phyloP scores from a whole-genome alignment of 2,113 vertebrate genomes.

The Cyphomyrus plagiostoma region DNA sequence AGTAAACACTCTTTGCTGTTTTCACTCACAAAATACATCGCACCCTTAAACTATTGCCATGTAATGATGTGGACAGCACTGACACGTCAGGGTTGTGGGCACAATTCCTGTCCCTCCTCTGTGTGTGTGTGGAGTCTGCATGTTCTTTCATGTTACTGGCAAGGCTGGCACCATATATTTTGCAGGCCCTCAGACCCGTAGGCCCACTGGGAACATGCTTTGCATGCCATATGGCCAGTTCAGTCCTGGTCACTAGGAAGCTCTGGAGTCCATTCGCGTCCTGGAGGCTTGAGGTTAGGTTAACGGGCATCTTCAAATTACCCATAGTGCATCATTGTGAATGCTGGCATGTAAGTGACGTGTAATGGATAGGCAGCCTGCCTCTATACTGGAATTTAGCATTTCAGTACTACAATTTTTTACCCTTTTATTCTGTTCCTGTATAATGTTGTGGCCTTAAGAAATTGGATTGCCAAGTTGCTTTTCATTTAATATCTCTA shows the following conservation, averaged over 20 bases:
- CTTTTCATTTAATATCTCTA: constrained; percentile 1
- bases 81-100: not conserved
- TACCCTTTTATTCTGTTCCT: not conserved
- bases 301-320: not conserved
- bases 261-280: not conserved
- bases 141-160: not conserved
- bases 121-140: not conserved
- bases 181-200: not conserved
- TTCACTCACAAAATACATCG: not conserved
- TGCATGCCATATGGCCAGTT: not conserved
- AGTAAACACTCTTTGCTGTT: not conserved
- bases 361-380: not conserved
- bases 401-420: not conserved
- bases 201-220: not conserved
- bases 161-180: not conserved
- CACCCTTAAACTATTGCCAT: not conserved
- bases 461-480: not conserved
- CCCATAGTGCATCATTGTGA: not conserved
- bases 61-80: not conserved
- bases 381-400: not conserved
- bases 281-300: not conserved
- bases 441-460: not conserved
- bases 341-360: not conserved
- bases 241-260: not conserved
- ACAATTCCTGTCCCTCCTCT: not conserved